A percentile compares a stretch with the other conserved stretches of the same genome.
Conservation (phyloP, 2,888 invertebrate genomes). For the Melipona beecheii region DNA sequence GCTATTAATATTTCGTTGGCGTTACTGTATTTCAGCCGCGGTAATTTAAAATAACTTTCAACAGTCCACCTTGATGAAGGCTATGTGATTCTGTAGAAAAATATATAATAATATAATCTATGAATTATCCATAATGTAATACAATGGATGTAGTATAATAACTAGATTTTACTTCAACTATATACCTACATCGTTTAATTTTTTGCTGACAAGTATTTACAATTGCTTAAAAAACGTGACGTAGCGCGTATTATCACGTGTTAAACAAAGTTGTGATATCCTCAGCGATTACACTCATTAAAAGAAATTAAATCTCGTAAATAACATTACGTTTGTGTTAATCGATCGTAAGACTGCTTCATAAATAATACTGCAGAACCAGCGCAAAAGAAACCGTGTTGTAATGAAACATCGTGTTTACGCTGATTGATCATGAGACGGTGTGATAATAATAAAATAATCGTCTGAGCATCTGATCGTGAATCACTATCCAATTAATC, state of each 20-base stretch:
- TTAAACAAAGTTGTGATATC: background rate
- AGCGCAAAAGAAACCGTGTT: background rate
- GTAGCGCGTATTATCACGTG: background rate
- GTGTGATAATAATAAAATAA: conserved; percentile 39
- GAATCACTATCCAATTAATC: conserved; percentile 37
- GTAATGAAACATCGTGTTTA: conserved; percentile 12
- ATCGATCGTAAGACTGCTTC: background rate
- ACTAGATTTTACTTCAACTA: no score
- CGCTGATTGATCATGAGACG: conserved; percentile 27
- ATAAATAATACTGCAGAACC: background rate
- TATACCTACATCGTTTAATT: background rate
- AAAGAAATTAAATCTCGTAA: background rate
- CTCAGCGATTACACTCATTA: background rate
- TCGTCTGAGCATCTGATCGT: conserved; percentile 30
- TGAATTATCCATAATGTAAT: no score
- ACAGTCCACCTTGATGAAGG: background rate
- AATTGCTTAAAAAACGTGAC: background rate
- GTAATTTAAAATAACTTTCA: conserved; percentile 31
- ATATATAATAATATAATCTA: no score
- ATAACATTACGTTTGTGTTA: background rate
- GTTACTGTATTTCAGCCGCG: conserved; percentile 2
- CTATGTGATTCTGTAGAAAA: no score
- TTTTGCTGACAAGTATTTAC: background rate
- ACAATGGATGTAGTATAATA: no score
- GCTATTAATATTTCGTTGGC: conserved; percentile 41